phyloP scores from a whole-genome alignment of 2,113 vertebrate species.

The Potamarius usumacintae region DNA sequence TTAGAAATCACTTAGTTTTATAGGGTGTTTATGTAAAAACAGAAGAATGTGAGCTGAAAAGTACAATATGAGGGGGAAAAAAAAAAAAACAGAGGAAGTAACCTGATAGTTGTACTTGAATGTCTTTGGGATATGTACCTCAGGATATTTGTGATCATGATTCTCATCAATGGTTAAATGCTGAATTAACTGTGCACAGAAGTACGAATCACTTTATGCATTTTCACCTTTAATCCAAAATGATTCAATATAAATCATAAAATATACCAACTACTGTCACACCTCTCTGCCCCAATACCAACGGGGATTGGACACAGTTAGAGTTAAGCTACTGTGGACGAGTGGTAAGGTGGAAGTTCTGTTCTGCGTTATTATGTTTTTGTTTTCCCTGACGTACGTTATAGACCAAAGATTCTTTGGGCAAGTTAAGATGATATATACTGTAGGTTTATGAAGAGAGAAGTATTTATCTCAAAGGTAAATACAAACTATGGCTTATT shows the following conservation, averaged over 20 bases:
- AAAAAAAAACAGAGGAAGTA: neutral
- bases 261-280: neutral
- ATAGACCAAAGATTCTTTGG: too few species aligned
- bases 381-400: too few species aligned
- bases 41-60: neutral
- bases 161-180: neutral
- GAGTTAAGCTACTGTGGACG: too few species aligned
- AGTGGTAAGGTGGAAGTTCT: too few species aligned
- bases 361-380: too few species aligned
- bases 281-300: too few species aligned
- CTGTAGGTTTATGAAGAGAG: too few species aligned
- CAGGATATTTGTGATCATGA: neutral
- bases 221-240: neutral
- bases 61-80: neutral
- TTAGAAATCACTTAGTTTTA: neutral
- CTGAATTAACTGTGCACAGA: neutral
- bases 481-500: too few species aligned
- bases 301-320: too few species aligned
- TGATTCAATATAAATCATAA: neutral
- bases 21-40: neutral
- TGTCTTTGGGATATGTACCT: neutral
- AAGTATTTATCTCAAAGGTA: too few species aligned
- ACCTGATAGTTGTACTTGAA: neutral
- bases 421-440: too few species aligned
- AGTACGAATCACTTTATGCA: neutral